phyloP scores from a whole-genome alignment of 2,888 invertebrate species.

The Leptinotarsa tumamoca region DNA sequence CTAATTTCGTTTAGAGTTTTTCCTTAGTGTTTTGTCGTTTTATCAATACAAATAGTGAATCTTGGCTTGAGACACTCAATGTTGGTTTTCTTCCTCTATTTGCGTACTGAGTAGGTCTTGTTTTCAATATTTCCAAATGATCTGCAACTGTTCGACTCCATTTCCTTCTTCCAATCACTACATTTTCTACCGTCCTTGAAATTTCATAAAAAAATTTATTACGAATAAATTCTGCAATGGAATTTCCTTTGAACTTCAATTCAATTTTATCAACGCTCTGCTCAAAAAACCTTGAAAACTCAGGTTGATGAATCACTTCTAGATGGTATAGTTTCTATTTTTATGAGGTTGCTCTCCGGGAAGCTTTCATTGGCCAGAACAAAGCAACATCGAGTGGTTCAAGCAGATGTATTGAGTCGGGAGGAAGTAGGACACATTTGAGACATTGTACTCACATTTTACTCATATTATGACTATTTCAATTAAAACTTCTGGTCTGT shows the following conservation, averaged over 20 bases:
- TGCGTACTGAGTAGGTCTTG: neutral
- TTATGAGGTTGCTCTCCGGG: neutral
- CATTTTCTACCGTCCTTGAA: neutral
- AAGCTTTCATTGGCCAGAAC: neutral
- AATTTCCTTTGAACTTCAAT: conserved; percentile 26
- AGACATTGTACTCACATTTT: conserved; percentile 56
- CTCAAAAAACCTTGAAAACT: neutral
- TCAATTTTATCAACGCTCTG: neutral
- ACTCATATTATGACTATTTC: conserved; percentile 50
- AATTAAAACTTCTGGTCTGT: conserved; percentile 37
- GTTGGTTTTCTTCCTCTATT: no score
- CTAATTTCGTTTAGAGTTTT: no score
- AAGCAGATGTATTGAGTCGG: neutral
- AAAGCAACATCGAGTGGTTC: neutral
- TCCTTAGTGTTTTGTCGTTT: no score
- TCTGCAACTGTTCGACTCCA: neutral
- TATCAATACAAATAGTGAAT: no score
- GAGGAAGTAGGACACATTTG: neutral
- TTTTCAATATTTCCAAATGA: neutral
- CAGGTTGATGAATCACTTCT: neutral
- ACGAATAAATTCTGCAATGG: conserved; percentile 21
- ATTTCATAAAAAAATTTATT: neutral
- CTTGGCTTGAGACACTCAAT: no score
- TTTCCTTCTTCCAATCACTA: rapidly evolving
- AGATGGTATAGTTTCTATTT: neutral